Evolutionary conservation across 1,140 invertebrate species (phyloP), one percentile per base, ranked within the genome.

Genomic region (Drosophila hydei): DNA sequence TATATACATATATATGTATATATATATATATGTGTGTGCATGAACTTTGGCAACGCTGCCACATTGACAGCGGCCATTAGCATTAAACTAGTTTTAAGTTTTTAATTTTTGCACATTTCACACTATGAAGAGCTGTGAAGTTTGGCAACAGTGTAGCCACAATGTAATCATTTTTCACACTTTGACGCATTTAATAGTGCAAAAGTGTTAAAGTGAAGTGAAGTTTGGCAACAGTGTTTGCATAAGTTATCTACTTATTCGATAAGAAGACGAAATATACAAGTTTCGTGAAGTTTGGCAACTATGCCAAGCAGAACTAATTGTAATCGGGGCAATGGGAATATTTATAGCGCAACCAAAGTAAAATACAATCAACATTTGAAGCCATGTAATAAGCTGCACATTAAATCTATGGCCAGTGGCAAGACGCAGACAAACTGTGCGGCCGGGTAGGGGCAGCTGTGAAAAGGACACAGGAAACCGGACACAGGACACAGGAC

Each of bases 311-410:
- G 18, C 16, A 51, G 54, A 75, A 65, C 56, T 51, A 63, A 36
- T 23, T 16, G 12, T 56, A 48, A 75, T 51, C 30, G 45, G 36
- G 43, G 9, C 18, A 43, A 64, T 56, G 60, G 18, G 19, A 6
- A 51, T 33, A 33, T 55, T 50, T 64, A 51, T 36, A 27, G 12
- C 52, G 60, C 55, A 72, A 56, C 38, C 16, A 76, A 73, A 76
- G 56, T 40, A 14, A 71, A 81, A 84, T 72, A 61, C 80, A 79
- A 84, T 79, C 83, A 85, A 85, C 67, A 85, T 68, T 14, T 61
- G 38, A 79, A 45, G 64, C 68, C 61, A 78, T 62, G 79, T 83
- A 78, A 78, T 83, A 83, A 83, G 79, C 79, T 72, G 38, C 51
- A 70, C 79, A 83, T 84, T 79, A 83, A 83, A 71, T 78, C 65